Conservation (phyloP, 2,113 vertebrate genomes). For the Peromyscus leucopus region DNA sequence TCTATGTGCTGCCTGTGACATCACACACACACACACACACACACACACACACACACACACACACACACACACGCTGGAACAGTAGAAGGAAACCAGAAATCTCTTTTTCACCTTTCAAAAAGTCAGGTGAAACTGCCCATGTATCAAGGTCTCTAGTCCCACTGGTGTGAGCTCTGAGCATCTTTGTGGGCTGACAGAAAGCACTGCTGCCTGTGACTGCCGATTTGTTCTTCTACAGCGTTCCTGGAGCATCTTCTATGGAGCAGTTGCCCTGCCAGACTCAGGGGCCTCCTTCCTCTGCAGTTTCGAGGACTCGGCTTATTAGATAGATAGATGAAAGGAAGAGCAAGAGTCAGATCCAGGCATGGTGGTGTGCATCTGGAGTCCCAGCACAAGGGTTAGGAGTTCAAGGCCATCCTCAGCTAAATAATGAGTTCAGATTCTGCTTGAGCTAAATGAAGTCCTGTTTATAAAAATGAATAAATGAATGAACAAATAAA, state of each 20-base stretch:
- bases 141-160: neutral
- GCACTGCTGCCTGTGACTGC: neutral
- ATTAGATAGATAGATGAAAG: neutral
- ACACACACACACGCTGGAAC: neutral
- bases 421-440: neutral
- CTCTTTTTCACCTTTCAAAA: neutral
- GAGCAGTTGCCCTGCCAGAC: neutral
- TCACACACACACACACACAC: neutral
- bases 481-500: no score
- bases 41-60: constrained; percentile 2
- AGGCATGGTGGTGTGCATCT: neutral
- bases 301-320: neutral
- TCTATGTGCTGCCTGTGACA: neutral
- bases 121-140: neutral
- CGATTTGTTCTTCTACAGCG: neutral
- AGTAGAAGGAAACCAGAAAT: neutral
- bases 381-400: neutral
- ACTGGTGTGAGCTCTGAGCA: neutral
- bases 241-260: neutral
- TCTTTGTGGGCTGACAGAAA: neutral
- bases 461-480: neutral
- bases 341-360: neutral
- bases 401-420: neutral
- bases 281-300: neutral
- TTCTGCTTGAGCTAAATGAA: neutral